Evolutionary conservation across 2,113 vertebrate genomes (phyloP).

Genomic region (Formicarius rufipectus): DNA sequence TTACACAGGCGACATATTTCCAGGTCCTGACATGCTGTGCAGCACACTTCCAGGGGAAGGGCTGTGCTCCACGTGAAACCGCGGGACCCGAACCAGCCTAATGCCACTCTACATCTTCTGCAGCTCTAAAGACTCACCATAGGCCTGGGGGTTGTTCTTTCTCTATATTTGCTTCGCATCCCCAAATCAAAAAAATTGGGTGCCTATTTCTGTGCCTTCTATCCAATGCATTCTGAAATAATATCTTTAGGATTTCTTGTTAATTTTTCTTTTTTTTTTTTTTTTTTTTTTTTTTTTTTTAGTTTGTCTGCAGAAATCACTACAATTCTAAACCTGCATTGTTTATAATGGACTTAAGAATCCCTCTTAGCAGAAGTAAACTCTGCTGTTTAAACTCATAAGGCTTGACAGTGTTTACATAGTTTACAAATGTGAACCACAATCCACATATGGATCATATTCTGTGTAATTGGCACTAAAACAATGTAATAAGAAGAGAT

Average conservation of each 20-base stretch:
- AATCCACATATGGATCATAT: slow-evolving; percentile 56
- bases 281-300: not conserved
- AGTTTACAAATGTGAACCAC: slow-evolving; percentile 51
- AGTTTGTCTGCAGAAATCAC: not conserved
- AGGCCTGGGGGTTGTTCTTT: not conserved
- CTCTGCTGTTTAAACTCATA: slow-evolving; percentile 48
- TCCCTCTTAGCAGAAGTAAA: slow-evolving; percentile 34
- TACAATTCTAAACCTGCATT: not conserved
- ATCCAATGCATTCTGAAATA: not conserved
- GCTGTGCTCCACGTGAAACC: not conserved
- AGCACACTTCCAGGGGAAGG: slow-evolving; percentile 6
- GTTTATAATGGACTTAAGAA: slow-evolving; percentile 37
- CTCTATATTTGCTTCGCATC: not conserved
- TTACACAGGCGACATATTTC: slow-evolving; percentile 49
- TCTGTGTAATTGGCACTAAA: slow-evolving; percentile 50
- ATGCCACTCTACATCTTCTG: not conserved
- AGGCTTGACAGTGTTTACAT: slow-evolving; percentile 56
- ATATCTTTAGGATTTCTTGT: not conserved
- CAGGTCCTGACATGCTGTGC: slow-evolving; percentile 53
- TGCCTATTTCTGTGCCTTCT: not conserved
- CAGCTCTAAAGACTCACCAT: not conserved
- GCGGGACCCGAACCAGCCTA: not conserved
- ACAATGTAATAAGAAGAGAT: slow-evolving; percentile 27
- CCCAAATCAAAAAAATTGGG: not conserved
- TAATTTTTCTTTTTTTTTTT: not conserved